These are phyloP conservation scores for Menura novaehollandiae DNA, from an alignment of 2,113 vertebrate species.

Conservation along the genomic window DNA sequence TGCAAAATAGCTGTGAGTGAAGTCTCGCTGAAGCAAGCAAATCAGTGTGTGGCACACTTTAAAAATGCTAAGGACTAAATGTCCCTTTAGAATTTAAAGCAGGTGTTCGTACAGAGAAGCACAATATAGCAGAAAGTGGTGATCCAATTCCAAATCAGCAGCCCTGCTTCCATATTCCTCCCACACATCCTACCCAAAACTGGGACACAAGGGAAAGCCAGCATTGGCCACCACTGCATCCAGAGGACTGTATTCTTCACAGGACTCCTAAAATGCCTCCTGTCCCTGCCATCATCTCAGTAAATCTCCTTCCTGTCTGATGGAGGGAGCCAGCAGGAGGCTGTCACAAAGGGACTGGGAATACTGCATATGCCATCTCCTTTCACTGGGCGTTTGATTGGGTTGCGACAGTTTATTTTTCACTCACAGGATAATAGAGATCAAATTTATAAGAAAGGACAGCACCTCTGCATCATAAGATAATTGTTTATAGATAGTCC, in stretches of 20 bases:
- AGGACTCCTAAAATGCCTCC: background rate
- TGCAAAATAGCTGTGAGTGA: slow-evolving; percentile 18
- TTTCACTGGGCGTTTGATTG: background rate
- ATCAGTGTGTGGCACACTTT: background rate
- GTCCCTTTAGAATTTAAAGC: slow-evolving; percentile 19
- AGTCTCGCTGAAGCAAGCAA: slow-evolving; percentile 21
- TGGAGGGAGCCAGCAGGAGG: background rate
- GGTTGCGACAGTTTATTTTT: background rate
- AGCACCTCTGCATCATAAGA: background rate
- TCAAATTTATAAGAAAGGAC: background rate
- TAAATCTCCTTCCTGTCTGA: background rate
- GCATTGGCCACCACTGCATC: background rate
- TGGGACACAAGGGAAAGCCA: background rate
- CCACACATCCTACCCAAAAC: background rate
- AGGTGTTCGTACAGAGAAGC: background rate
- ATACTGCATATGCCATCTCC: background rate
- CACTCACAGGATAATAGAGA: background rate
- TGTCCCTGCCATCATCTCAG: background rate
- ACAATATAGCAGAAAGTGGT: background rate
- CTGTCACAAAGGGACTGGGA: background rate
- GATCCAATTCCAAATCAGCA: background rate
- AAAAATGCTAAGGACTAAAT: background rate
- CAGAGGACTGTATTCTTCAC: background rate
- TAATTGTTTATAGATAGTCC: background rate
- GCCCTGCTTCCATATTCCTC: background rate